Evolutionary conservation across 2,113 vertebrate species (phyloP).

Genomic region (Falcunculus frontatus): DNA sequence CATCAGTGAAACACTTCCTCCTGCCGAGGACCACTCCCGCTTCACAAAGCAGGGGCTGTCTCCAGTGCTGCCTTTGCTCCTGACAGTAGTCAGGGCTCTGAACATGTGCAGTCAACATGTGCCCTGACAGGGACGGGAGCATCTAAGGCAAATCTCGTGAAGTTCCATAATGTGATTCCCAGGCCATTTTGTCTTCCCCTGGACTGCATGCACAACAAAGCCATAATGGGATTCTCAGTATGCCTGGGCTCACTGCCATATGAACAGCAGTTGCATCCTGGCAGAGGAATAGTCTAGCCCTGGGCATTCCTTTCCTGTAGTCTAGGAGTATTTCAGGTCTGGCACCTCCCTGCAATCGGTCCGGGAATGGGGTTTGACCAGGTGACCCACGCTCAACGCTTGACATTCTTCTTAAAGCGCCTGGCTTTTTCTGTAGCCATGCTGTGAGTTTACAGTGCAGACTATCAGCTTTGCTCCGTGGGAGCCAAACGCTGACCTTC

Average conservation of each 20-base stretch:
- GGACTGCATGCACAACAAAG: not conserved
- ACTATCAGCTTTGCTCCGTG: not conserved
- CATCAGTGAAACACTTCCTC: not conserved
- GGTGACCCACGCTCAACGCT: not conserved
- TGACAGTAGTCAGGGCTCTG: not conserved
- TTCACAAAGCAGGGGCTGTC: not conserved
- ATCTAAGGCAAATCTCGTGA: not conserved
- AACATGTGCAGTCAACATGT: not conserved
- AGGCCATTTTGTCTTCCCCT: not conserved
- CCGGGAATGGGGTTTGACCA: not conserved
- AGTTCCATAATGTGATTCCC: slow-evolving; percentile 23
- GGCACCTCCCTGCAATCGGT: not conserved
- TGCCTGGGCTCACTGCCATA: not conserved
- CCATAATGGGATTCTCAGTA: not conserved
- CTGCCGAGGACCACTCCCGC: not conserved
- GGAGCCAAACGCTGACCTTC: not conserved
- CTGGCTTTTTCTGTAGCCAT: not conserved
- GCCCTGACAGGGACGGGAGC: not conserved
- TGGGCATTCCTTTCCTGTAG: not conserved
- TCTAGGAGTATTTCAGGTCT: not conserved
- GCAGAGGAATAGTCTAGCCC: not conserved
- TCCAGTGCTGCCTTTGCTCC: not conserved
- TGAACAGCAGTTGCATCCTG: not conserved
- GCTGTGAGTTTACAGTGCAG: not conserved
- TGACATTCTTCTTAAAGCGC: accelerated